Evolutionary conservation across 1,140 invertebrate species (phyloP).

Genomic region (Drosophila teissieri): DNA sequence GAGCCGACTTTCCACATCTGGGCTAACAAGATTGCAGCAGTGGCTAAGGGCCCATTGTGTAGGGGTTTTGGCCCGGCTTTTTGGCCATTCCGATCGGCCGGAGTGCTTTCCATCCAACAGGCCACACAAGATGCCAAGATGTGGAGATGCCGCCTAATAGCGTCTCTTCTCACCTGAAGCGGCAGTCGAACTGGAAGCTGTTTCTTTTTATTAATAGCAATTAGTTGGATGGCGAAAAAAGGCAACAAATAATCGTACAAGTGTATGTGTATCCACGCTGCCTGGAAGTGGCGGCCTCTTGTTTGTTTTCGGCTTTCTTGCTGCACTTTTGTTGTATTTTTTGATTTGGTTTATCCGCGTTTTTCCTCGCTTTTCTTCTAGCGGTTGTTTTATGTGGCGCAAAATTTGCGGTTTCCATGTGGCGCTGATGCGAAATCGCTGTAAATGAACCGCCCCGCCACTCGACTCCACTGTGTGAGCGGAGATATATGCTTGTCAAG

Average conservation of each 20-base stretch:
- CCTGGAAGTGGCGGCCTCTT: constrained; percentile 58
- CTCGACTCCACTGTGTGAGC: constrained; percentile 19
- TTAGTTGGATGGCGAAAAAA: constrained; percentile 56
- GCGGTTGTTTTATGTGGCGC: constrained; percentile 66
- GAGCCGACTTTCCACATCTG: constrained; percentile 51
- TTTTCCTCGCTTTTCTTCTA: constrained; percentile 42
- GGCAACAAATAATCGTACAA: constrained; percentile 7
- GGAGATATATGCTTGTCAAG: constrained; percentile 40
- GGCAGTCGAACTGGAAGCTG: constrained; percentile 28
- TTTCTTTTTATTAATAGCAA: constrained; percentile 77
- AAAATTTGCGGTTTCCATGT: constrained; percentile 70
- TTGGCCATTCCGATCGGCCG: constrained; percentile 28
- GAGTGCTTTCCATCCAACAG: constrained; percentile 37
- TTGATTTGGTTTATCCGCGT: constrained; percentile 35
- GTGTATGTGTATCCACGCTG: constrained; percentile 22
- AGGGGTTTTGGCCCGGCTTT: not conserved
- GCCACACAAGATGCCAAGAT: constrained; percentile 47
- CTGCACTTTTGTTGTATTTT: constrained; percentile 6
- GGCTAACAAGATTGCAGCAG: constrained; percentile 41
- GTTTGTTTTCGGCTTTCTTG: constrained; percentile 38
- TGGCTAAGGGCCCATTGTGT: constrained; percentile 49
- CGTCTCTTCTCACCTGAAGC: constrained; percentile 35
- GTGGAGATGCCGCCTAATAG: constrained; percentile 46
- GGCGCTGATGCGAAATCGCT: constrained; percentile 51
- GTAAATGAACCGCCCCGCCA: constrained; percentile 39